phyloP scores from a whole-genome alignment of 1,140 invertebrate species.

The Ostrea edulis region DNA sequence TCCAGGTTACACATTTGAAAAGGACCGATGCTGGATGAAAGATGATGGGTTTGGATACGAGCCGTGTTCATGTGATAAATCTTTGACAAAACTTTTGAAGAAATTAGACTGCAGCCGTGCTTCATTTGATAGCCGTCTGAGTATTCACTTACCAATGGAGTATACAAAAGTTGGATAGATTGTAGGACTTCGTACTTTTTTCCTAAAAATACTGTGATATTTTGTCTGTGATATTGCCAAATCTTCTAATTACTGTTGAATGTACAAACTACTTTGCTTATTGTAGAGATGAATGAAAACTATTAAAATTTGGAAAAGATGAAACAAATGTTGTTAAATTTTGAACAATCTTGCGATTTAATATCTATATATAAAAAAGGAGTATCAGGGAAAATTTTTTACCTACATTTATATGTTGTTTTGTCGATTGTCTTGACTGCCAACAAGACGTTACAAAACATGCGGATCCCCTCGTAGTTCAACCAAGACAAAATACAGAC shows the following conservation, averaged over 20 bases:
- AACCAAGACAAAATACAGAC: too few relatives aligned
- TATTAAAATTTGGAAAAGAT: background rate
- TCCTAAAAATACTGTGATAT: background rate
- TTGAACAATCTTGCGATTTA: too few relatives aligned
- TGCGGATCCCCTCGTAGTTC: too few relatives aligned
- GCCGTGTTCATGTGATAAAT: constrained; percentile 25
- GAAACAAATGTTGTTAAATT: background rate
- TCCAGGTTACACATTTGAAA: constrained; percentile 36
- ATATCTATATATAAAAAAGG: too few relatives aligned
- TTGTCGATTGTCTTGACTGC: too few relatives aligned
- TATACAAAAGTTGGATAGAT: constrained; percentile 14
- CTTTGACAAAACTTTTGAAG: constrained; percentile 20
- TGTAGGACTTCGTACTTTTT: background rate
- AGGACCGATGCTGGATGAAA: constrained; percentile 31
- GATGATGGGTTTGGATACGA: constrained; percentile 23
- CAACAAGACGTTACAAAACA: too few relatives aligned
- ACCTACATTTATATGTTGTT: too few relatives aligned
- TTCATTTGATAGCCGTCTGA: background rate
- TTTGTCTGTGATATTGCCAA: background rate
- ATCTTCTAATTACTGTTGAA: background rate
- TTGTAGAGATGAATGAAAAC: background rate
- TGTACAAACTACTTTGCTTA: background rate
- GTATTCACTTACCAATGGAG: background rate
- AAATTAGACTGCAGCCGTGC: background rate
- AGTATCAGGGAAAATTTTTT: too few relatives aligned